Evolutionary conservation across 2,113 vertebrate species (phyloP), one percentile per base, ranked within the genome.

Genomic region (Sciurus niger): DNA sequence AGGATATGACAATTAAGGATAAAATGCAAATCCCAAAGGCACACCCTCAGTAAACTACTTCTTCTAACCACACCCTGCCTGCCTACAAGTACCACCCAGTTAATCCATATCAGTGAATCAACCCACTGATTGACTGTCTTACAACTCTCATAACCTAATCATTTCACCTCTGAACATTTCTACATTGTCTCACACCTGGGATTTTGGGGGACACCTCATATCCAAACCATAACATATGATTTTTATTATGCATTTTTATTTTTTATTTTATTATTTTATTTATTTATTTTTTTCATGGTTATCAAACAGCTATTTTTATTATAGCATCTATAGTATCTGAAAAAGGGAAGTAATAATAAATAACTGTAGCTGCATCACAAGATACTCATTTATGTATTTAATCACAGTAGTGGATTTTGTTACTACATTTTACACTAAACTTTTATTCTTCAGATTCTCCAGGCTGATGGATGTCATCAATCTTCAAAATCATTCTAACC

Each of bases 401-500:
- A 14, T 89, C 97, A 97, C 79, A 93, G 78, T 20, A 79, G 95
- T 74, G 95, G 94, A 63, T 79, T 84, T 40, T 3, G 28, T 63
- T 76, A 79, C 93, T 86, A 94, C 17, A 10, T 14, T 11, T 92
- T 8, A 25, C 48, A 95, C 96, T 84, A 20, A 13, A 11, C 10
- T 77, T 90, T 99, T 94, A 99, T 82, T 99, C 99, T 97, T 99
- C 99, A 34, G 98, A 98, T 96, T 99, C 99, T 79, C 99, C 99
- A 0, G 99, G 99, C 97, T 98, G 99, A 95, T 99, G 99, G 98
- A 99, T 99, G 96, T 99, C 99, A 70, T 99, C 99, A 0, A 99
- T 99, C 98, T 99, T 99, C 92, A 99, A 97, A 97, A 99, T 99
- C 99, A 99, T 99, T 98, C 99, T 99, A 86, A 99, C 99, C 40